These are phyloP conservation scores for Lathamus discolor DNA, from an alignment of 2,113 vertebrate genomes.

Conservation along the genomic window DNA sequence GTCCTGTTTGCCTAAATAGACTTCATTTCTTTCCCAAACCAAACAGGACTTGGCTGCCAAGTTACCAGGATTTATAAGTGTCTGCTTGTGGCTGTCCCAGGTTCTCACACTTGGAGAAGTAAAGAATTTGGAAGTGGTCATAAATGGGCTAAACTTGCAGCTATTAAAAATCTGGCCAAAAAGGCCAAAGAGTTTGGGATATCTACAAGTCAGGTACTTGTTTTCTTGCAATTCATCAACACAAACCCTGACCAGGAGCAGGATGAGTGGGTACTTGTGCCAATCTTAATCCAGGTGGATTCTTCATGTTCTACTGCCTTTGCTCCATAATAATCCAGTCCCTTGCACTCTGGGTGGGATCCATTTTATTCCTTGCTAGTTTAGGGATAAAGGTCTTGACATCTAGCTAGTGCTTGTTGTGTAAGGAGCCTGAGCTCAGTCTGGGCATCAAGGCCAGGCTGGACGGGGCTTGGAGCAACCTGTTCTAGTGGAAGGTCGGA, in stretches of 20 bases:
- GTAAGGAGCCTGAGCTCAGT: not conserved
- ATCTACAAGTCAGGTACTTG: not conserved
- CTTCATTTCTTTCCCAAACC: not conserved
- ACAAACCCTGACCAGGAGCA: not conserved
- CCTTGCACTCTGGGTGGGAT: not conserved
- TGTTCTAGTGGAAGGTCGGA: not conserved
- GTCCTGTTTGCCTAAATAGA: not conserved
- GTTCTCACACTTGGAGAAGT: not conserved
- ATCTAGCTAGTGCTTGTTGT: not conserved
- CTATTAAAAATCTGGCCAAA: not conserved
- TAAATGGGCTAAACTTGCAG: not conserved
- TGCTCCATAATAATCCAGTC: not conserved
- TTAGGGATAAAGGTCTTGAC: not conserved
- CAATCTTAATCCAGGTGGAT: not conserved
- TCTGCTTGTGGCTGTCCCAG: not conserved
- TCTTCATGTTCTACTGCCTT: not conserved
- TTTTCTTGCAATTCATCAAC: not conserved
- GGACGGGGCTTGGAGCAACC: not conserved
- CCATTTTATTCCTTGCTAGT: not conserved
- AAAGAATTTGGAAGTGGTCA: not conserved
- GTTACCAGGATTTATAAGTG: not conserved
- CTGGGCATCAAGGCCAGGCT: not conserved
- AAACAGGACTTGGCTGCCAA: not conserved
- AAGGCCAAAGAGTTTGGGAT: not conserved
- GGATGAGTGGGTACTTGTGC: not conserved